Percentiles rank a stretch among this genome's conserved stretches.
Conservation (phyloP, 2,113 vertebrate genomes). For the Nesospiza acunhae region DNA sequence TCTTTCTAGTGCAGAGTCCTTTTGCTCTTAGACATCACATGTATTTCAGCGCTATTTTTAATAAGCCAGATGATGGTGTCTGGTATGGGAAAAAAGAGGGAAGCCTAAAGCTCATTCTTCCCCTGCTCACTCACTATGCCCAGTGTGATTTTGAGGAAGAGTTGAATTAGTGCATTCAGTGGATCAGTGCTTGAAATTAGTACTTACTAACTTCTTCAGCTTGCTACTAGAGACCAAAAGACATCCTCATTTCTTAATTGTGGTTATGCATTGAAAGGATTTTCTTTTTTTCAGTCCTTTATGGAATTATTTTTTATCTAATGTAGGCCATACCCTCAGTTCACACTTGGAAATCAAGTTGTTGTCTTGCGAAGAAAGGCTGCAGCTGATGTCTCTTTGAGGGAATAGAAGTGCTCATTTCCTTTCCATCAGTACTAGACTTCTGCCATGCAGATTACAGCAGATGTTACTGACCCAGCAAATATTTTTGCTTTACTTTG, state of each 20-base stretch:
- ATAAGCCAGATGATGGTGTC: not conserved
- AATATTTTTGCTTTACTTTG: not conserved
- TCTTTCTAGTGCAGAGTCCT: not conserved
- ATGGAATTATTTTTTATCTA: not conserved
- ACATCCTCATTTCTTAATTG: not conserved
- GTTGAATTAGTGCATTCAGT: not conserved
- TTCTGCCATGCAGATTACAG: not conserved
- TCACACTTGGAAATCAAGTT: not conserved
- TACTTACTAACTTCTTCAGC: not conserved
- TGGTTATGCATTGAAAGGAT: not conserved
- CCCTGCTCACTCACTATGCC: too few species aligned
- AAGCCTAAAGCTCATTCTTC: not conserved
- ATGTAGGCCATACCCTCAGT: not conserved
- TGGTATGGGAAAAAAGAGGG: not conserved
- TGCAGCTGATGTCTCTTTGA: not conserved
- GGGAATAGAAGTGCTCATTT: not conserved
- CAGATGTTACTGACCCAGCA: not conserved
- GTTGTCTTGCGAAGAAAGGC: not conserved
- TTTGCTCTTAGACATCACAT: not conserved
- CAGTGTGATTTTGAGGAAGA: not conserved
- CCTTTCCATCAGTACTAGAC: not conserved
- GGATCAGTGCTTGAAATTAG: not conserved
- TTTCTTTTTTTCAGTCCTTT: not conserved
- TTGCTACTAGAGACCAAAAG: not conserved
- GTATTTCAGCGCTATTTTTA: not conserved